Evolutionary conservation across 2,113 vertebrate genomes (phyloP).

Genomic region (Chloropsis cyanopogon): DNA sequence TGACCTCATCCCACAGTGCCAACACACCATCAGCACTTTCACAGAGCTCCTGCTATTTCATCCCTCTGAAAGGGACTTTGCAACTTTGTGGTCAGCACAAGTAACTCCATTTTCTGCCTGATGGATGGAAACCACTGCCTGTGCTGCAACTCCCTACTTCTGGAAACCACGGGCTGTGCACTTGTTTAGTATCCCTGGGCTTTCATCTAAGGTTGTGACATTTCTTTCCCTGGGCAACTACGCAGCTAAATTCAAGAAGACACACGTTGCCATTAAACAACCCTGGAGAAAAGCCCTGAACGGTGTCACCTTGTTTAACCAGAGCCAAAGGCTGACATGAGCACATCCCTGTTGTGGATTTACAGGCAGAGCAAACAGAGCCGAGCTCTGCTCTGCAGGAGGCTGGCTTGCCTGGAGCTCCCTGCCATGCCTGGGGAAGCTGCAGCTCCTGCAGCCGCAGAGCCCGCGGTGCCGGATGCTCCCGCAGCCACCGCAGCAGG

Average conservation of each 20-base stretch:
- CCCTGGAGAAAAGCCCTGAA: not conserved
- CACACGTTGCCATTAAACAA: not conserved
- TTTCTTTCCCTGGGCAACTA: not conserved
- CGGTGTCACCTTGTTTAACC: not conserved
- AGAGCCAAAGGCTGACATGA: not conserved
- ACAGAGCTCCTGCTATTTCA: slow-evolving; percentile 30
- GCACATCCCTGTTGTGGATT: not conserved
- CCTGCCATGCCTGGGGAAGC: not conserved
- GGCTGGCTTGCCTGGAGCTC: not conserved
- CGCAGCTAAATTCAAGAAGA: not conserved
- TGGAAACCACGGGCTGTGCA: not conserved
- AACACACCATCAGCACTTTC: slow-evolving; percentile 23
- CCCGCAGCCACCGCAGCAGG: not conserved
- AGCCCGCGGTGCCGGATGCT: not conserved
- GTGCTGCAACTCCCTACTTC: not conserved
- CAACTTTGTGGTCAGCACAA: slow-evolving; percentile 24
- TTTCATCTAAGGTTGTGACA: not conserved
- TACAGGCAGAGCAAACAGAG: not conserved
- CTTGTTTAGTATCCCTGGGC: not conserved
- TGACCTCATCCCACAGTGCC: slow-evolving; percentile 1
- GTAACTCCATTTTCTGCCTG: not conserved
- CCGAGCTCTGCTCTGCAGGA: not conserved
- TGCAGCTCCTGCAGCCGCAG: not conserved
- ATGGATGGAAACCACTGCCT: not conserved
- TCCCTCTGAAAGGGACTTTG: not conserved